Evolutionary conservation across 2,888 invertebrate genomes (phyloP), one percentile per base, ranked within the genome.

Genomic region (Mythimna ferrago): DNA sequence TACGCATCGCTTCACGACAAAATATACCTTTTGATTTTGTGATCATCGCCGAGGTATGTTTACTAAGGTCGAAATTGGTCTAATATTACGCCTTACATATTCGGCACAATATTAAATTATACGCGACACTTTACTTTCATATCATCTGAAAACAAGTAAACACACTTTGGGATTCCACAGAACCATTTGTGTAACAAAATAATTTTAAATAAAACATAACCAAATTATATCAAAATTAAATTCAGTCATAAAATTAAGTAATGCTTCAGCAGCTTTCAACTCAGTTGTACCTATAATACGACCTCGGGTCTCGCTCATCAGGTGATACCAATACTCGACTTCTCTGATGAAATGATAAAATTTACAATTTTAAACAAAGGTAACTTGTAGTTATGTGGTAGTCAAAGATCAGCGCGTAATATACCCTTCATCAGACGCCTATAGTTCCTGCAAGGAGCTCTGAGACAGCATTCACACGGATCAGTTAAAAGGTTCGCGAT

Each of bases 231-330:
- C 81, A 88, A 92, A 92, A 92, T 89, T 90, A 92, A 93, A 93
- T 92, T 92, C 91, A 90, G 89, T 87, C 85, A 88, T 87, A 85
- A 90, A 90, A 93, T 93, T 93, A 94, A 94, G 93, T 93, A 92
- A 92, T 92, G 90, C 89, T 91, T 92, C 89, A 91, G 90, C 91
- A 93, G 94, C 94, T 94, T 92, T 92, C 88, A 93, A 94, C 94
- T 92, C 89, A 89, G 88, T 91, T 84, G 86, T 86, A 89, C 86
- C n/a, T n/a, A n/a, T n/a, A 80, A 81, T 86, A 84, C 83, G 88
- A 89, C 88, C 84, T 84, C 80, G 38, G 86, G 87, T 80, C 82
- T 84, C 35, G 32, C 14, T 63, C 58, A 44, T 10, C 21, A 82
- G 78, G 67, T 81, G 81, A 76, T 66, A 72, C 75, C 66, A 73